A percentile compares a stretch with the other conserved stretches of the same genome.
Evolutionary conservation across 1,140 invertebrate genomes (phyloP).

Genomic region (Oryzaephilus surinamensis): DNA sequence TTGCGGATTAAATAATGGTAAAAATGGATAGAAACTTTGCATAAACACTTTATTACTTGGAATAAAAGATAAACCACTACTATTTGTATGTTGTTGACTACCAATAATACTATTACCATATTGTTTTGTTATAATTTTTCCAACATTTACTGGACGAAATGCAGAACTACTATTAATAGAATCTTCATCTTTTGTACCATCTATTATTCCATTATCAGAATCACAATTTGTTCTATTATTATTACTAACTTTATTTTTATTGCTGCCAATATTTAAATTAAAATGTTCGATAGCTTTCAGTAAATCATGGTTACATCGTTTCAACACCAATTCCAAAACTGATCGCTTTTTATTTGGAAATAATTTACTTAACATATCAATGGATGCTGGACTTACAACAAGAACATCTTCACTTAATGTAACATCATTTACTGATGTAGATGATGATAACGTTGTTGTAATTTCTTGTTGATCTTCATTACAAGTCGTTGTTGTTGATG

Average conservation of each 20-base stretch:
- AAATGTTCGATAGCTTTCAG: conserved; percentile 35
- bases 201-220: no score
- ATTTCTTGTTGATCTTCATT: conserved; percentile 6
- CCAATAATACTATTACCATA: no score
- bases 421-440: not conserved
- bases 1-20: conserved; percentile 32
- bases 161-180: conserved; percentile 27
- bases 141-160: conserved; percentile 25
- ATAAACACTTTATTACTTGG: conserved; percentile 31
- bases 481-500: conserved; percentile 8
- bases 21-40: conserved; percentile 34
- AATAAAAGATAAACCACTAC: conserved; percentile 26
- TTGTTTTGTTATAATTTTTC: conserved; percentile 20
- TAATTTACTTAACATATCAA: conserved; percentile 75
- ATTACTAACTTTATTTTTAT: no score
- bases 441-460: not conserved
- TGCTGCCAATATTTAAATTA: conserved; percentile 23
- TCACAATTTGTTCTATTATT: no score
- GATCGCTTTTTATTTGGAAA: conserved; percentile 80
- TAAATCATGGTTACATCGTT: conserved; percentile 33
- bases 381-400: conserved; percentile 47
- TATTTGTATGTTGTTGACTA: no score
- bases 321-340: conserved; percentile 64
- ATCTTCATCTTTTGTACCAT: no score
- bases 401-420: conserved; percentile 19